phyloP scores from a whole-genome alignment of 1,140 invertebrate species.

The Drosophila neocordata region DNA sequence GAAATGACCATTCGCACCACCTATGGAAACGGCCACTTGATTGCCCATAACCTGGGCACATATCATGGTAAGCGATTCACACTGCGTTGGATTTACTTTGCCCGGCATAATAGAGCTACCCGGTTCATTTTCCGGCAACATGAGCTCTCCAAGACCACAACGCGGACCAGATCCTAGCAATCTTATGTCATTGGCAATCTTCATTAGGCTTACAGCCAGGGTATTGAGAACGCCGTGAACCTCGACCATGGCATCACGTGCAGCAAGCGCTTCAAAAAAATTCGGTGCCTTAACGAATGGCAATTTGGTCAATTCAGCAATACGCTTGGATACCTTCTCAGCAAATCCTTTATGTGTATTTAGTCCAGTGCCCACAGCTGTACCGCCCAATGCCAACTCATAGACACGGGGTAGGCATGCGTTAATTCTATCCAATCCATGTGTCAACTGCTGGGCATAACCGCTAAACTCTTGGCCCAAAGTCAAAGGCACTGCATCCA shows the following conservation, averaged over 20 bases:
- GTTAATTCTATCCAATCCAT: conserved; percentile 93
- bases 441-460: conserved; percentile 93
- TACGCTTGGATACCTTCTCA: conserved; percentile 93
- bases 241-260: conserved; percentile 97
- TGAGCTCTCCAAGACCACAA: conserved; percentile 97
- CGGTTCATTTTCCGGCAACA: conserved; percentile 98
- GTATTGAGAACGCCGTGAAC: conserved; percentile 97
- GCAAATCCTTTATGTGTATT: conserved; percentile 93
- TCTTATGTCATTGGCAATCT: conserved; percentile 98
- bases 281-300: conserved; percentile 97
- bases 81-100: conserved; percentile 99
- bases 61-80: conserved; percentile 99
- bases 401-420: conserved; percentile 93
- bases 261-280: conserved; percentile 98
- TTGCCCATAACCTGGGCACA: conserved; percentile 99
- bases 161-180: conserved; percentile 98
- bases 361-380: conserved; percentile 98
- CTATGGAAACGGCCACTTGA: conserved; percentile 95
- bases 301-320: conserved; percentile 90
- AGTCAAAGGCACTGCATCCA: conserved; percentile 98
- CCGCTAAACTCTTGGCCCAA: conserved; percentile 99
- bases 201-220: conserved; percentile 97
- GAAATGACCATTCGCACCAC: conserved; percentile 98
- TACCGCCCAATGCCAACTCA: conserved; percentile 96
- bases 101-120: conserved; percentile 99